phyloP scores from a whole-genome alignment of 2,888 invertebrate species.

The Creontiades dilutus region DNA sequence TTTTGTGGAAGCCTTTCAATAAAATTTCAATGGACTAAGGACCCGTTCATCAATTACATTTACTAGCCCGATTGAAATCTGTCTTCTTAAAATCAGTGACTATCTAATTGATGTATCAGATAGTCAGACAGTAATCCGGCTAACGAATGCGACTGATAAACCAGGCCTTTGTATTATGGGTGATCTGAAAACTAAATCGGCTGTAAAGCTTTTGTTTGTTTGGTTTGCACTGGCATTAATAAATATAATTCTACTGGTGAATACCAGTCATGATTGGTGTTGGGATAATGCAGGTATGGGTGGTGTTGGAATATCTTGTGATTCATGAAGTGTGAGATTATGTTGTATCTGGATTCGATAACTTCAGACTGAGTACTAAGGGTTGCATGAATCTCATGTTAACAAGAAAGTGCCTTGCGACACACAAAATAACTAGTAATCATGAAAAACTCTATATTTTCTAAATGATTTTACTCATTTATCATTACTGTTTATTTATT shows the following conservation, averaged over 20 bases:
- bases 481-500: too few species aligned
- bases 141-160: too few species aligned
- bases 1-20: too few species aligned
- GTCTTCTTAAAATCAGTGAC: too few species aligned
- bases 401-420: background rate
- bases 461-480: too few species aligned
- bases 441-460: too few species aligned
- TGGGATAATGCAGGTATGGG: background rate
- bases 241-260: background rate
- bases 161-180: background rate
- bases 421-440: too few species aligned
- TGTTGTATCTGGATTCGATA: background rate
- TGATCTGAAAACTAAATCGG: background rate
- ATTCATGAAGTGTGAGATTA: background rate
- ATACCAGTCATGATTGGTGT: background rate
- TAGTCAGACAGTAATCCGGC: too few species aligned
- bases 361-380: background rate
- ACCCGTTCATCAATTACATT: too few species aligned
- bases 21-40: too few species aligned
- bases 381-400: background rate
- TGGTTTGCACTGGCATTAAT: background rate
- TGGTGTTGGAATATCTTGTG: background rate
- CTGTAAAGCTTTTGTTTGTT: background rate
- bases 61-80: too few species aligned
- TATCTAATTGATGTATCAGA: too few species aligned